Evolutionary conservation across 2,888 invertebrate species (phyloP).

Genomic region (Apoderus coryli): DNA sequence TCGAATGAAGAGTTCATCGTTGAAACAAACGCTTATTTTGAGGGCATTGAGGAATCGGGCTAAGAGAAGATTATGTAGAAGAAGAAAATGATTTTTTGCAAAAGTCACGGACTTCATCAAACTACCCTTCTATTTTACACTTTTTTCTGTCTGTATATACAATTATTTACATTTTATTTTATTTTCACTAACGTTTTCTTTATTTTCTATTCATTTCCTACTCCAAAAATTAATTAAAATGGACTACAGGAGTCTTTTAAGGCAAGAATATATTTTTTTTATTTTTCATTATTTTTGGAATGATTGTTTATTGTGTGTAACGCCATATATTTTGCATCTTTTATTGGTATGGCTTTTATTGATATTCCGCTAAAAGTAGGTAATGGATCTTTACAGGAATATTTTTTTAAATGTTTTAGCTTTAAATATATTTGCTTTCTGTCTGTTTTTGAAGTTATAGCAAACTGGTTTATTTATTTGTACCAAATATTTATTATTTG

Average conservation of each 20-base stretch:
- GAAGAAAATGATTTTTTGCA: too few species aligned
- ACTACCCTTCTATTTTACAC: background rate
- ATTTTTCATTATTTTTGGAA: slow-evolving; percentile 25
- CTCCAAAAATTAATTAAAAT: slow-evolving; percentile 20
- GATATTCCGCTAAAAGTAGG: background rate
- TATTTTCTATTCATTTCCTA: slow-evolving; percentile 25
- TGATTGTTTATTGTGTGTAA: too few species aligned
- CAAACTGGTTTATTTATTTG: too few species aligned
- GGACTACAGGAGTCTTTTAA: slow-evolving; percentile 52
- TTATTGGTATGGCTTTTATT: slow-evolving; percentile 14
- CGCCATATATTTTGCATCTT: slow-evolving; percentile 28
- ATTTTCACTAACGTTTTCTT: slow-evolving; percentile 22
- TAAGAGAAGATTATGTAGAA: too few species aligned
- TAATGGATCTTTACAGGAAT: background rate
- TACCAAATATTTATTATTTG: too few species aligned
- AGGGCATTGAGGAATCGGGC: too few species aligned
- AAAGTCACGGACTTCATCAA: too few species aligned
- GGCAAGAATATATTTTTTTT: slow-evolving; percentile 41
- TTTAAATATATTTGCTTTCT: slow-evolving; percentile 15
- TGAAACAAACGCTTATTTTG: too few species aligned
- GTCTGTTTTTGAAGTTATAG: too few species aligned
- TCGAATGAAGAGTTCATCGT: too few species aligned
- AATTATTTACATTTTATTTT: slow-evolving; percentile 10
- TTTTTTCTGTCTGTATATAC: slow-evolving; percentile 1
- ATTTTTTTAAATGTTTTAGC: slow-evolving; percentile 12